These are phyloP conservation scores for Oreocharis arfaki DNA, from an alignment of 2,113 vertebrate species.

Conservation along the genomic window DNA sequence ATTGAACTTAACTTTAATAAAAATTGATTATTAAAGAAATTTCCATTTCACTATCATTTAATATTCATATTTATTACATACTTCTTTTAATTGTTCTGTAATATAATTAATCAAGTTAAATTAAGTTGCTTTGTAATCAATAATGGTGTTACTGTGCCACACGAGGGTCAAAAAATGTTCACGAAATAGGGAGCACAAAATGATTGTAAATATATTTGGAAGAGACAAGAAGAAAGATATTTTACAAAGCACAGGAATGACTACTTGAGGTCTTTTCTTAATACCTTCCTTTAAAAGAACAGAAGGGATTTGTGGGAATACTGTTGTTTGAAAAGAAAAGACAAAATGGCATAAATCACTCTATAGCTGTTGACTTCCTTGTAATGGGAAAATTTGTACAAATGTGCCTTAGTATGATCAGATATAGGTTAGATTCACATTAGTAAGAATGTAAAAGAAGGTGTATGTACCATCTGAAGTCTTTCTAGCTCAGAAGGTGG, in stretches of 20 bases:
- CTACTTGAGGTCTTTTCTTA: neutral
- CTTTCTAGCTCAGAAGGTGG: neutral
- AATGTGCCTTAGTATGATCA: neutral
- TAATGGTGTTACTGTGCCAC: neutral
- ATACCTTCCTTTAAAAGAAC: neutral
- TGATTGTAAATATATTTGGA: neutral
- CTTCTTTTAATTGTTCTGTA: neutral
- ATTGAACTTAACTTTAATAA: neutral
- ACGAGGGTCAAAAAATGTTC: neutral
- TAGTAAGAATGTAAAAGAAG: neutral
- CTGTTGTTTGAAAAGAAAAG: neutral
- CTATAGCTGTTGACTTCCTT: neutral
- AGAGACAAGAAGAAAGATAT: neutral
- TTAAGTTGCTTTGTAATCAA: neutral
- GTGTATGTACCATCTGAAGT: neutral
- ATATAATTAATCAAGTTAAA: neutral
- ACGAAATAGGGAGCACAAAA: neutral
- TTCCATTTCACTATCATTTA: neutral
- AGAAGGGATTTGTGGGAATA: neutral
- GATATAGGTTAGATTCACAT: neutral
- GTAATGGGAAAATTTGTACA: neutral
- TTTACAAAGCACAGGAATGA: neutral
- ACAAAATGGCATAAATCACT: neutral
- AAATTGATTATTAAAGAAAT: neutral
- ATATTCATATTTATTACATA: neutral